Percentiles rank a stretch among this genome's conserved stretches.
Evolutionary conservation across 92 coral and sea anemone species (phyloP).

Genomic region (Actinernus sp.): DNA sequence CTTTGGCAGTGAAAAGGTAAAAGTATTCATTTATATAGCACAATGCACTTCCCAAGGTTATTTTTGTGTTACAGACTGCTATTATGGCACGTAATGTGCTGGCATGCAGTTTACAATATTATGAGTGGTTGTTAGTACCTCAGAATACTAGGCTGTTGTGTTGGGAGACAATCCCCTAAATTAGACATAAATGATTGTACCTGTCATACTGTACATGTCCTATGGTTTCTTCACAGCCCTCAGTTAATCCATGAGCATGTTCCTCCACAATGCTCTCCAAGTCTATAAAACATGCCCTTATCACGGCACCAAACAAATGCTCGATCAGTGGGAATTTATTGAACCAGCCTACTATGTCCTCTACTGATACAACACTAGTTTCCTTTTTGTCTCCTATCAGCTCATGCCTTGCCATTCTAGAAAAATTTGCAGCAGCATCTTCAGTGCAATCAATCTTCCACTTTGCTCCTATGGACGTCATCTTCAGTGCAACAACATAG

Average conservation of each 20-base stretch:
- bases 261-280: conserved; percentile 78
- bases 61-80: no score
- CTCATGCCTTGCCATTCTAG: conserved; percentile 64
- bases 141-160: no score
- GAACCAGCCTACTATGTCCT: conserved; percentile 77
- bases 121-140: no score
- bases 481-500: conserved; percentile 73
- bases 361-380: conserved; percentile 55
- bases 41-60: no score
- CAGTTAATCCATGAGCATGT: conserved; percentile 83
- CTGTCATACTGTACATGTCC: conserved; percentile 86
- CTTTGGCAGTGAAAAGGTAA: no score
- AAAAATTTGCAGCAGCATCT: conserved; percentile 73
- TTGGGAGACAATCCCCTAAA: no score
- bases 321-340: conserved; percentile 73
- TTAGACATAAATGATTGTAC: no score
- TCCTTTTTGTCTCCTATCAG: conserved; percentile 61
- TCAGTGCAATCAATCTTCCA: conserved; percentile 67
- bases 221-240: conserved; percentile 91
- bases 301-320: conserved; percentile 80
- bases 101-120: no score
- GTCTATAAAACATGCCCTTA: conserved; percentile 82
- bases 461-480: conserved; percentile 62
- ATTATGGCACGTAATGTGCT: no score
- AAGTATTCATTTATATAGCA: no score